phyloP scores from a whole-genome alignment of 1,140 invertebrate genomes.

The Prorops nasuta region DNA sequence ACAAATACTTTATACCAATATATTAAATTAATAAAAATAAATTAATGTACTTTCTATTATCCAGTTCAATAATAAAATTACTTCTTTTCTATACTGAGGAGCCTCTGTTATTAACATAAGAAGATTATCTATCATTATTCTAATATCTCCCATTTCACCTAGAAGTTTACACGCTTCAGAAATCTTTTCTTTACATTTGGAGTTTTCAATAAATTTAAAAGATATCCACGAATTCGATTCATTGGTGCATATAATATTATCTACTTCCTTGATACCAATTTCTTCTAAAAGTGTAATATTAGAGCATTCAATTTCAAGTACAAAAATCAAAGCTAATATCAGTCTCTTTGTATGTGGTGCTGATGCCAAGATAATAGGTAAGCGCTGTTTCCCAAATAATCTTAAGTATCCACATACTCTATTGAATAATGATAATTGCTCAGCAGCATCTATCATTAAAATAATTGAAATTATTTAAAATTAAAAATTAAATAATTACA shows the following conservation, averaged over 20 bases:
- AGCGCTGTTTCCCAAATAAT: slow-evolving; percentile 56
- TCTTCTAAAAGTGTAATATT: slow-evolving; percentile 59
- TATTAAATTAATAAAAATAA: slow-evolving; percentile 1
- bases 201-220: slow-evolving; percentile 57
- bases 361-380: slow-evolving; percentile 57
- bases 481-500: slow-evolving; percentile 1
- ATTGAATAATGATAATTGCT: slow-evolving; percentile 60
- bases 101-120: slow-evolving; percentile 57
- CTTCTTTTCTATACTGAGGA: slow-evolving; percentile 54
- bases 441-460: slow-evolving; percentile 52
- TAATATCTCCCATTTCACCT: slow-evolving; percentile 54
- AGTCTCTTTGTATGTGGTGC: slow-evolving; percentile 55
- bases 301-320: slow-evolving; percentile 57
- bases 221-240: slow-evolving; percentile 55
- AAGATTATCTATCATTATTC: slow-evolving; percentile 60
- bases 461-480: not conserved
- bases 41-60: slow-evolving; percentile 50
- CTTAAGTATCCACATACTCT: slow-evolving; percentile 63
- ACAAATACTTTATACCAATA: not conserved
- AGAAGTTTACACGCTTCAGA: slow-evolving; percentile 55
- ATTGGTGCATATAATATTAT: slow-evolving; percentile 29
- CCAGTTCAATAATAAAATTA: slow-evolving; percentile 58
- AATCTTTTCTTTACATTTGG: slow-evolving; percentile 49
- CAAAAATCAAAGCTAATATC: slow-evolving; percentile 56
- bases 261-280: slow-evolving; percentile 49